phyloP scores from a whole-genome alignment of 2,113 vertebrate species.

The Cebidichthys violaceus region DNA sequence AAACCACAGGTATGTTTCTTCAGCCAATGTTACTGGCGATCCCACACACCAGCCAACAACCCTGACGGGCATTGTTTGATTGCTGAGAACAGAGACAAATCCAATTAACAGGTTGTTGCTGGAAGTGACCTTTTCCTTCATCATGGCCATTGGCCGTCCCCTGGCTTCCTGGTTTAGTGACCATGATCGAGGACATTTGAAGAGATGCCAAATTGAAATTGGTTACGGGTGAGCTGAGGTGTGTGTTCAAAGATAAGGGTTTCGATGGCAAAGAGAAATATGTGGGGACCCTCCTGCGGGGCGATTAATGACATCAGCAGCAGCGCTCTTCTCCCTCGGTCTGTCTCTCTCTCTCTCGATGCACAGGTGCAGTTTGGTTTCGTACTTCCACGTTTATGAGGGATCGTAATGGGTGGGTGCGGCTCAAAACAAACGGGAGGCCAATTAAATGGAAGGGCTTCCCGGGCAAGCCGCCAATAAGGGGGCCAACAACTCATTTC shows the following conservation, averaged over 20 bases:
- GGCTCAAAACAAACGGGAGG: constrained; percentile 63
- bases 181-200: constrained; percentile 45
- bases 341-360: background rate
- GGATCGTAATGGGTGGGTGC: constrained; percentile 51
- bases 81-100: constrained; percentile 29
- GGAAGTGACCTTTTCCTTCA: constrained; percentile 53
- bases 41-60: constrained; percentile 6
- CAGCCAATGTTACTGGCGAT: background rate
- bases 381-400: constrained; percentile 52
- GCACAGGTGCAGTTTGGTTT: constrained; percentile 54
- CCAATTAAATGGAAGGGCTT: constrained; percentile 62
- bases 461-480: constrained; percentile 51
- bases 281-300: constrained; percentile 28
- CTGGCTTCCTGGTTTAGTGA: constrained; percentile 22
- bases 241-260: constrained; percentile 62
- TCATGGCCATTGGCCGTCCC: constrained; percentile 20
- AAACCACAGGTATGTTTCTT: background rate
- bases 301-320: constrained; percentile 51
- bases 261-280: constrained; percentile 51
- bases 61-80: constrained; percentile 15
- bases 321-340: background rate
- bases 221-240: constrained; percentile 37
- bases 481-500: constrained; percentile 48
- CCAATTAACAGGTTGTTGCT: constrained; percentile 61
- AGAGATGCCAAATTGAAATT: constrained; percentile 44